A percentile compares a stretch with the other conserved stretches of the same genome.
Conservation (phyloP, 2,888 invertebrate species). For the Cantharis flavilabris region DNA sequence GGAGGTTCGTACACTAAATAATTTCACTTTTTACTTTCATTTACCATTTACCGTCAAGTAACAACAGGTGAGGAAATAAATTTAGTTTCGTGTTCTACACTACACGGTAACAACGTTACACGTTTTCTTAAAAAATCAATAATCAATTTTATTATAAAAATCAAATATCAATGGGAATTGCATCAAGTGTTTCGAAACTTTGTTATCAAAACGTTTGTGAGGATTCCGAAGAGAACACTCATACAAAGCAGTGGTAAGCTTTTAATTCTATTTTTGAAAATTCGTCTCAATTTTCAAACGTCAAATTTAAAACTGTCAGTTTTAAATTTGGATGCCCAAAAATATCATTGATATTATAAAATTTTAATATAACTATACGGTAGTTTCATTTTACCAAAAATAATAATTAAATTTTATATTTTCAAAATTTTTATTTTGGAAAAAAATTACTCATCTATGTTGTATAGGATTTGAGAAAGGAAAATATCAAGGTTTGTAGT, state of each 20-base stretch:
- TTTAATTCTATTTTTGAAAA: background rate
- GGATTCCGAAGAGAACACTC: background rate
- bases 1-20: background rate
- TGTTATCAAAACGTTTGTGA: background rate
- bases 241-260: background rate
- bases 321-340: background rate
- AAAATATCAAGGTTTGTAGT: background rate
- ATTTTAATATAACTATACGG: no score
- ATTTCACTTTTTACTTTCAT: background rate
- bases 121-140: background rate
- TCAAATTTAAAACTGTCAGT: background rate
- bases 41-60: background rate
- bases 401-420: background rate
- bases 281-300: background rate
- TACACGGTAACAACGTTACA: background rate
- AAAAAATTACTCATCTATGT: background rate
- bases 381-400: no score
- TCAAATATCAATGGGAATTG: background rate
- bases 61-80: background rate
- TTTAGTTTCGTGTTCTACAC: background rate
- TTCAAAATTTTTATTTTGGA: background rate
- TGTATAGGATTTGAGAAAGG: background rate
- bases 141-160: background rate
- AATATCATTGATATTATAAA: background rate
- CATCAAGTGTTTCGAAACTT: background rate